phyloP scores from a whole-genome alignment of 2,113 vertebrate species.

The Nicator chloris region DNA sequence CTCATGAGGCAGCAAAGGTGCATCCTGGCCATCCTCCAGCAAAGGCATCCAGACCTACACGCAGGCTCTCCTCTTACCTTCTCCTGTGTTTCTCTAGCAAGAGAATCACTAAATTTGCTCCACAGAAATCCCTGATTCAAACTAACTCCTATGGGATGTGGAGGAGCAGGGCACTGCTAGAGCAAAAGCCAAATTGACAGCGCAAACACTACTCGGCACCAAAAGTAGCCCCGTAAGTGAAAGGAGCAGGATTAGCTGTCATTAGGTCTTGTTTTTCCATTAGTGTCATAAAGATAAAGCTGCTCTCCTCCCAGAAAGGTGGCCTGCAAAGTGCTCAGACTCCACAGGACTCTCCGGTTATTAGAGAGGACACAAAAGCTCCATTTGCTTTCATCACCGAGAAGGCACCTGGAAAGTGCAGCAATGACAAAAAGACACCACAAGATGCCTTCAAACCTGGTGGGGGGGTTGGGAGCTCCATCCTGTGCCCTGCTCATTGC shows the following conservation, averaged over 20 bases:
- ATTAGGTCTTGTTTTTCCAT: slow-evolving; percentile 35
- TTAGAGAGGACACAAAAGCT: not conserved
- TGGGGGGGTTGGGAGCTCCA: not conserved
- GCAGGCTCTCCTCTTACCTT: not conserved
- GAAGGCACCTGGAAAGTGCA: not conserved
- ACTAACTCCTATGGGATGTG: fast-evolving
- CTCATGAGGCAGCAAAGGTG: not conserved
- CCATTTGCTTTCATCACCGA: not conserved
- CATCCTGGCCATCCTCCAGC: not conserved
- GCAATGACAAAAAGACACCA: not conserved
- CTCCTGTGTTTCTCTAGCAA: not conserved
- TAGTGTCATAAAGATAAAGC: slow-evolving; percentile 12
- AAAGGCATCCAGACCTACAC: not conserved
- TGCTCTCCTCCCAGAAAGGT: not conserved
- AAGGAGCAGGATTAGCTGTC: not conserved
- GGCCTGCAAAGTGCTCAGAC: not conserved
- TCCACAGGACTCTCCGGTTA: not conserved
- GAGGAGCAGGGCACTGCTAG: not conserved
- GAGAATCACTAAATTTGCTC: not conserved
- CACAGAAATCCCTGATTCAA: not conserved
- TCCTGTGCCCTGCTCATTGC: not conserved
- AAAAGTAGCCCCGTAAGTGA: not conserved
- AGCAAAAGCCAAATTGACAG: not conserved
- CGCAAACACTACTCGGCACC: not conserved
- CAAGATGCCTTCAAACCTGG: not conserved